Evolutionary conservation across 2,797 vertebrate species (phyloP), one percentile per base, ranked within the genome.

Genomic region (Phyllotis vaccarum): DNA sequence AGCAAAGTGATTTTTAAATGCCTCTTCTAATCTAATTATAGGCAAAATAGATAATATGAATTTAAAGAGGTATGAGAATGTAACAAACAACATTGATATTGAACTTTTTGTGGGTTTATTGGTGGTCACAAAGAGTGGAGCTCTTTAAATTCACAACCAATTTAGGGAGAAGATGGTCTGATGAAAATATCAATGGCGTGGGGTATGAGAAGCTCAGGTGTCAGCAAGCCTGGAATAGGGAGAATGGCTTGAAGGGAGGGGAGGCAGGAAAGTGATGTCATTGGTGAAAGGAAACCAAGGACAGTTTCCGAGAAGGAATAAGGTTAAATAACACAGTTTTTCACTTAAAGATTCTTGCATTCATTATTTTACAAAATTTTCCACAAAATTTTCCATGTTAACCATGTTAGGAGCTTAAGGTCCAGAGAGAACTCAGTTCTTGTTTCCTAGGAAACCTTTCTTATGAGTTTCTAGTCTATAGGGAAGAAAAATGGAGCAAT

Each of bases 21-120:
- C 80, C 3, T 88, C n/a, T 92, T 87, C 79, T 43, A 81, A 82
- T 56, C 90, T 96, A 97, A 97, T 97, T 96, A 97, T 92, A 96
- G 62, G 88, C 62, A 93, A 96, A 97, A 95, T 80, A 96, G 54
- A 96, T 93, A 90, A 90, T 37, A 80, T 66, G 78, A 95, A 86
- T 79, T 85, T 85, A 91, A 94, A 96, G 85, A 89, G 79, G 34
- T 1, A 8, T 72, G 62, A 91, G 29, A 19, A 86, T 22, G 68
- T 31, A 94, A 85, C 37, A 95, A 96, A 83, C 86, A 93, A 68
- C 58, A 93, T 72, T 92, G 46, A 83, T 58, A 92, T 62, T 95
- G 78, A 96, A 92, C 60, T 88, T 87, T 62, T 66, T 93, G 11
- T 37, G 86, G 31, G 40, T 94, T 94, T 93, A 92, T 74, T 91